Base-by-base conservation (phyloP, 1,140 invertebrate species). In the Penaeus japonicus region DNA sequence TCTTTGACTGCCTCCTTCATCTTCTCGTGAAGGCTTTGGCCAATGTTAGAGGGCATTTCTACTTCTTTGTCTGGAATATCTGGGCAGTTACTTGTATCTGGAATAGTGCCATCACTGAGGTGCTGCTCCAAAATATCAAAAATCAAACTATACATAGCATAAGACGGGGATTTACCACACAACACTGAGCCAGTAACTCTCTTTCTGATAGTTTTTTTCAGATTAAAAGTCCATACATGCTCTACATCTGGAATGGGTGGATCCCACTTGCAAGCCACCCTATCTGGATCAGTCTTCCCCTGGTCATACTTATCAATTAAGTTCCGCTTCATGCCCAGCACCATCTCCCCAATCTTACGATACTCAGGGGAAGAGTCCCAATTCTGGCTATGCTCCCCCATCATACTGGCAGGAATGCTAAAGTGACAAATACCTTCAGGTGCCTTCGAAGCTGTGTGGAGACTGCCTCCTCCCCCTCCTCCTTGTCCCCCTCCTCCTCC, bases 371-470 rank as follows among this genome's bases (percentile, higher is more conserved):
- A 22, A 65, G 30, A 65, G 27, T 79, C 75, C 85, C 85, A 86
- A 20, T 86, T 78, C 53, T 79, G 55, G 24, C 77, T 59, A 53
- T 86, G 85, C 30, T 86, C 85, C 27, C 53, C 54, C 85, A 86
- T 86, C 85, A 86, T 80, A 47, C 53, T 80, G 18, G 80, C 55
- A 81, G 86, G 79, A 53, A 87, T 32, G 24, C 30, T 54, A 87
- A 87, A 55, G 27, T 53, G 59, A 54, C 53, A 82, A 70, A 70
- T 87, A 87, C 86, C 86, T 87, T 81, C 86, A 82, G 57, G 62
- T 30, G 59, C 20, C 57, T 35, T n/a, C 12, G 62, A 70, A 24
- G 62, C 30, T 20, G 20, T 4, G 30, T 70, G 22, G n/a, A 30
- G n/a, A 70, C n/a, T 70, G n/a, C 62, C 62, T 70, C 62, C 62